Conservation (phyloP, 2,113 vertebrate species). For the Bubalus kerabau region DNA sequence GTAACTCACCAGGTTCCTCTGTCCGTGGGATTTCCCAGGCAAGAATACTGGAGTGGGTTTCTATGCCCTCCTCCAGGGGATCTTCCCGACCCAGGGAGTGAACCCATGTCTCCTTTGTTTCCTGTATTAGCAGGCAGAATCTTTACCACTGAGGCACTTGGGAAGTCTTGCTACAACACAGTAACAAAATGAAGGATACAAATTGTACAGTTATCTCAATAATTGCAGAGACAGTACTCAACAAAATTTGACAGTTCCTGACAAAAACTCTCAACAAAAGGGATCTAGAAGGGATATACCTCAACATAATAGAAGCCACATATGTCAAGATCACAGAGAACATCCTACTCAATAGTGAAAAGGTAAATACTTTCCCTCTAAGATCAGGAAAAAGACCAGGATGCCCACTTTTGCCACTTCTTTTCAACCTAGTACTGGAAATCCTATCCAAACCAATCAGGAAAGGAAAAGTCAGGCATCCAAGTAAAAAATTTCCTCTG, state of each 20-base stretch:
- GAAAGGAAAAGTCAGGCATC: neutral
- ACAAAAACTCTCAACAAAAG: neutral
- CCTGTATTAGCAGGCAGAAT: neutral
- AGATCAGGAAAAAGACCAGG: neutral
- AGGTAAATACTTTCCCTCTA: neutral
- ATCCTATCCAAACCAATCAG: neutral
- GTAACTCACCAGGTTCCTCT: neutral
- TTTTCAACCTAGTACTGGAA: neutral
- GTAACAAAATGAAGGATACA: neutral
- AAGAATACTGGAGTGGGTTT: neutral
- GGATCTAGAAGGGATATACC: neutral
- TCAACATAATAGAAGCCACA: neutral
- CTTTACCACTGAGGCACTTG: neutral
- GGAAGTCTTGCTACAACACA: neutral
- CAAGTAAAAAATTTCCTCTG: neutral
- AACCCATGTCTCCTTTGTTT: neutral
- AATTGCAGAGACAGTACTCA: neutral
- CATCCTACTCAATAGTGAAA: neutral
- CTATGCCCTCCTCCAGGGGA: neutral
- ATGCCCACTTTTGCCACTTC: neutral
- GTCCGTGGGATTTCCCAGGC: neutral
- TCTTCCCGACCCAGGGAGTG: accelerated
- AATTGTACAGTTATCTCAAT: neutral
- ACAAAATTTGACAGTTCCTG: neutral
- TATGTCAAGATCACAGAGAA: neutral